Base-by-base conservation (phyloP, 2,888 invertebrate species). In the Onthophagus sagittarius region DNA sequence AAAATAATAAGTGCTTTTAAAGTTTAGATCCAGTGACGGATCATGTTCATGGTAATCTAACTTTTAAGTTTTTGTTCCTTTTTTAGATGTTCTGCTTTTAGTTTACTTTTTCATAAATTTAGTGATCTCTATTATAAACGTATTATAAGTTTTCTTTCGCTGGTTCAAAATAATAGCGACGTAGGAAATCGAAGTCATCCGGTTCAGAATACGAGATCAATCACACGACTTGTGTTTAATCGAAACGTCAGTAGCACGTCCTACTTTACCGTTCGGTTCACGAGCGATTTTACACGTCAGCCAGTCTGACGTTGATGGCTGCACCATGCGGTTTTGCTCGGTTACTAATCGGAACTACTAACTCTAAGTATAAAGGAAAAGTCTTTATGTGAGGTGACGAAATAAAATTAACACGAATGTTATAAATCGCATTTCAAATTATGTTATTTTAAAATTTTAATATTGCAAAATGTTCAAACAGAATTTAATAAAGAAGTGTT, bases 221-320 rank as follows among this genome's bases (percentile, higher is more conserved):
- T 67, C 67, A 67, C 31, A 23, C 32, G 32, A 67, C 67, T 67
- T 67, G 31, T 67, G 23, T 67, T 67, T 67, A 67, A 67, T 67
- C 67, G 67, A 67, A 67, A 67, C 32, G 67, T 67, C 67, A 67
- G 32, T 67, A 13, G 67, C 67, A 67, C 67, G 67, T 67, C 32
- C 67, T 67, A 67, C 31, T 67, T 32, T n/a, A 7, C 15, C 32
- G 67, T 64, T 64, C 64, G 31, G 67, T 32, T 67, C 23, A 67
- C 67, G 67, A 31, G 31, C 7, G 67, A 67, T 67, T 67, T 67
- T 31, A 23, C 32, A 67, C 67, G 67, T 67, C 67, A 67, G 23
- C n/a, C 5, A 31, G n/a, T 23, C 23, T 67, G 67, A 15, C 23
- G 67, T 23, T 67, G 32, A 31, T 67, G 67, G n/a, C 31, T 67